Conservation (phyloP, 2,797 vertebrate genomes). For the Valencia hispanica region DNA sequence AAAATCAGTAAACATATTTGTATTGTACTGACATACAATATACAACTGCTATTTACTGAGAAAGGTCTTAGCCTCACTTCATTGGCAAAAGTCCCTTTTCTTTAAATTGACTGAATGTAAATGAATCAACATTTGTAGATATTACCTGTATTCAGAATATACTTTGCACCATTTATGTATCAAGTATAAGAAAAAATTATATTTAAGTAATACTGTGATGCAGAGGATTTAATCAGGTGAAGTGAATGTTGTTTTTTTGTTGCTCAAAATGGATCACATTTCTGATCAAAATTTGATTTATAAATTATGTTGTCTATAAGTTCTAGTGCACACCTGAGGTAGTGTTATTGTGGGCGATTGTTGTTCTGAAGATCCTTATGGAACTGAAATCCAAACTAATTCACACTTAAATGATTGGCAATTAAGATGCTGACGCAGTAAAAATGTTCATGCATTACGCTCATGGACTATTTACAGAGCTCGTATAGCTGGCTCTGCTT, state of each 20-base stretch:
- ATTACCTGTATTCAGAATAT: conserved; percentile 6
- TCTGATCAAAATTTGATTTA: conserved; percentile 4
- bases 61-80: background rate
- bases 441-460: background rate
- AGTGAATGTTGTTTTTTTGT: background rate
- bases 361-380: conserved; percentile 25
- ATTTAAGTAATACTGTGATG: conserved; percentile 15
- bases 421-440: conserved; percentile 9
- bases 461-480: background rate
- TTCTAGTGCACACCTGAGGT: conserved; percentile 74
- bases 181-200: conserved; percentile 34
- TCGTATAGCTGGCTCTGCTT: background rate
- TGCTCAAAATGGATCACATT: background rate
- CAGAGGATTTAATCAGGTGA: conserved; percentile 6
- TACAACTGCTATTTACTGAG: conserved; percentile 17
- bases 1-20: conserved; percentile 14
- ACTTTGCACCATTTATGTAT: conserved; percentile 26
- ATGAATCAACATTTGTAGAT: conserved; percentile 15
- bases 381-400: conserved; percentile 23
- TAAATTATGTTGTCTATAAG: conserved; percentile 24
- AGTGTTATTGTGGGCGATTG: conserved; percentile 69
- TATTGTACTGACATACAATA: conserved; percentile 18
- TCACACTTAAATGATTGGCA: conserved; percentile 14
- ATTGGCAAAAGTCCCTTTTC: conserved; percentile 17
- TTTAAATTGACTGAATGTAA: conserved; percentile 15